Evolutionary conservation across 2,797 vertebrate genomes (phyloP), one percentile per base, ranked within the genome.

Genomic region (Vespertilio murinus): DNA sequence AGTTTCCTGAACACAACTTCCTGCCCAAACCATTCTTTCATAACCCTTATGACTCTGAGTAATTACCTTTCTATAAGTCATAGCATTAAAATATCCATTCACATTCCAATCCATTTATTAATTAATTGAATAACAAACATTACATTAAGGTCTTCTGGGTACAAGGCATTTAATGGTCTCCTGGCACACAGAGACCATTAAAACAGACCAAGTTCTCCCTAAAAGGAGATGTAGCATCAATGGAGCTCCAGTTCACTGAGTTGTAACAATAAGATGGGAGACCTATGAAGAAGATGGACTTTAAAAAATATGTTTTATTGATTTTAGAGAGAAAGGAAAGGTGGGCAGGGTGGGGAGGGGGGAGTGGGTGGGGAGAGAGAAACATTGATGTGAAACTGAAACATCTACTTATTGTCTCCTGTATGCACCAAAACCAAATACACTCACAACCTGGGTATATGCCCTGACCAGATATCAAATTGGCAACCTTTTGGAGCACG

Each of bases 61-160:
- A 42, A 28, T 52, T 84, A 38, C n/a, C 8, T 49, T 94, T 67
- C 25, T n/a, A 38, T 70, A 30, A 47, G 14, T 69, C 1, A 5
- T 40, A 35, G 52, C 35, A 47, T 38, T 67, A 35, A 4, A 74
- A 78, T 71, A 70, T 47, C 45, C n/a, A 79, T 17, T 75, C 45
- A 49, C 0, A 35, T 3, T 56, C 20, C 30, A 78, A 88, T 69
- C 28, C 77, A 71, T 8, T 47, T 25, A 81, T 64, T 83, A 38
- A 81, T 64, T 83, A 38, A 73, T 84, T 47, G 69, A 42, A 28
- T 88, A 85, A 71, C 42, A 85, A 95, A 69, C 30, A 64, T 77
- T 61, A 74, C 20, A 52, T 42, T 42, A 52, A 45, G 54, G n/a
- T 5, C 9, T 23, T 56, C 25, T 67, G 28, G 71, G 35, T 67